phyloP scores from a whole-genome alignment of 2,888 invertebrate genomes.

The Drosophila prostipennis region DNA sequence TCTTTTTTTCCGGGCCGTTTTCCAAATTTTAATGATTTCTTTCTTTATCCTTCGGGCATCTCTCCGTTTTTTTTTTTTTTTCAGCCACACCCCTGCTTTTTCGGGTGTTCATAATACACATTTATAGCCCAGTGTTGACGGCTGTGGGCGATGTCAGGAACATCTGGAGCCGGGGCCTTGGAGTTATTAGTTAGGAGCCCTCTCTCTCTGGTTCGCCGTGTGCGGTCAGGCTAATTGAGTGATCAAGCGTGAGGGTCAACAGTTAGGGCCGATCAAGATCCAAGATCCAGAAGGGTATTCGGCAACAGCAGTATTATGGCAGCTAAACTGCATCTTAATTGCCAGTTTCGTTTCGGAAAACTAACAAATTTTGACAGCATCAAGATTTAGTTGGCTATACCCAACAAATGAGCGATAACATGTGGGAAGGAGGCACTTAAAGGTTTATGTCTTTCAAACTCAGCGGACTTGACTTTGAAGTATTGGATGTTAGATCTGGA shows the following conservation, averaged over 20 bases:
- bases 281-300: slow-evolving; percentile 14
- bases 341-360: slow-evolving; percentile 40
- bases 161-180: slow-evolving; percentile 42
- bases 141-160: slow-evolving; percentile 44
- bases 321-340: slow-evolving; percentile 40
- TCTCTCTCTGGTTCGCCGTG: slow-evolving; percentile 37
- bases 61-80: slow-evolving; percentile 35
- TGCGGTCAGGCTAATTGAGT: slow-evolving; percentile 75
- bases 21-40: slow-evolving; percentile 39
- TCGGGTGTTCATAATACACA: slow-evolving; percentile 52
- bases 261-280: slow-evolving; percentile 30
- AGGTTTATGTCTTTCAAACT: not conserved
- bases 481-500: not conserved
- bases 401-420: slow-evolving; percentile 15
- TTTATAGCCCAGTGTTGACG: slow-evolving; percentile 64
- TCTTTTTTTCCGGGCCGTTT: slow-evolving; percentile 15
- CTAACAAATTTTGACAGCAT: slow-evolving; percentile 46
- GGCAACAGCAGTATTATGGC: slow-evolving; percentile 39
- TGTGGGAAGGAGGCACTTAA: not conserved
- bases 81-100: slow-evolving; percentile 59
- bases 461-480: slow-evolving; percentile 2
- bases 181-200: slow-evolving; percentile 34
- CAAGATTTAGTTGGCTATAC: slow-evolving; percentile 40
- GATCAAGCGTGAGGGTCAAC: slow-evolving; percentile 77
- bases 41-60: slow-evolving; percentile 29